Base-by-base conservation (phyloP, 2,113 vertebrate species). In the Nothobranchius furzeri region DNA sequence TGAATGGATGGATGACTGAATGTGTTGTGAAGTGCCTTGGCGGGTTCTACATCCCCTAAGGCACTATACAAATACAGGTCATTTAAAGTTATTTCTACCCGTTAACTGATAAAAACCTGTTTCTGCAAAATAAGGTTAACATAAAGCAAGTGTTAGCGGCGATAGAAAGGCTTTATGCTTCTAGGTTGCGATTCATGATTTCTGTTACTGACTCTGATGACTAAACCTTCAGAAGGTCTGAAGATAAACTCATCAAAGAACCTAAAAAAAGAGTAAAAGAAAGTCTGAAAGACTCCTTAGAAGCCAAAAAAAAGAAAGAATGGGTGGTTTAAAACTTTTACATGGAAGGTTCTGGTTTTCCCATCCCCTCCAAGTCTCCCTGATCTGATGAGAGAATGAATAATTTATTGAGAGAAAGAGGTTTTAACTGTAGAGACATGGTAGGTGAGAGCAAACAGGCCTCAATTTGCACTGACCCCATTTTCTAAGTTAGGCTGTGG, bases 401-500 rank as follows among this genome's bases (percentile, higher is more conserved):
- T 87, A 74, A 86, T 83, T 85, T 47, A 90, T 82, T 63, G 56
- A 51, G 60, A 71, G 78, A 73, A 75, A 83, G 72, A 82, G 62
- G 53, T 80, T 90, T 88, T 73, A 70, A 64, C 51, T 80, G 80
- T 79, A 76, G 70, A 69, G 67, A 82, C 69, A 73, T 57, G 17
- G 50, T 40, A 74, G 40, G 58, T 67, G 67, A 62, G 25, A 71
- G 63, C 51, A 58, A 69, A 72, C 57, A 42, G 64, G 35, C 49
- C 10, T 56, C 48, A 49, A 56, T 64, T 46, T 58, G 25, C 42
- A 46, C 46, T 64, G 62, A 78, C 81, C 70, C 61, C 2, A 4
- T 80, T 85, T 82, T 69, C 60, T 63, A 63, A 11, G 4, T 64
- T 67, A 43, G 78, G 24, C 43, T 12, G n/a, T 36, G 30, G 20